A percentile compares a stretch with the other conserved stretches of the same genome.
phyloP scores from a whole-genome alignment of 2,888 invertebrate species.

The Agrypnus murinus region DNA sequence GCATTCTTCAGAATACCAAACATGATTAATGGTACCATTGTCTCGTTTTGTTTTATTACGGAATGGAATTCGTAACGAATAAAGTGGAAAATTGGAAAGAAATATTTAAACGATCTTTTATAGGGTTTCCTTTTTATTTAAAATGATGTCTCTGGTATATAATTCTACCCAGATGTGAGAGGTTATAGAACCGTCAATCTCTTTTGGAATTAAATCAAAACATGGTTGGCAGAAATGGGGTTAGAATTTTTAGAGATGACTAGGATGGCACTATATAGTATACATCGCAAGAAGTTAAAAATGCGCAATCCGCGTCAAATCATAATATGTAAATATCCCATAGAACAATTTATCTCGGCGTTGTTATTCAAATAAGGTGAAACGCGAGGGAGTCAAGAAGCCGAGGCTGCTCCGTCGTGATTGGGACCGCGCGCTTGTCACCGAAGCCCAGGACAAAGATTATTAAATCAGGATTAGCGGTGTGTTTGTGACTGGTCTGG shows the following conservation, averaged over 20 bases:
- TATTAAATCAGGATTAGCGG: slow-evolving; percentile 72
- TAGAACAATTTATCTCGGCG: slow-evolving; percentile 67
- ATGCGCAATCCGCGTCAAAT: slow-evolving; percentile 62
- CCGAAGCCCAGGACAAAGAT: slow-evolving; percentile 67
- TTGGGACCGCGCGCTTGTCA: slow-evolving; percentile 72
- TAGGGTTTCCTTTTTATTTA: not conserved
- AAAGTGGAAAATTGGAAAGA: slow-evolving; percentile 41
- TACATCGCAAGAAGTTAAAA: slow-evolving; percentile 54
- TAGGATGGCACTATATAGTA: not conserved
- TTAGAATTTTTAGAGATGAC: slow-evolving; percentile 1
- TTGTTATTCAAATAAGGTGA: slow-evolving; percentile 66
- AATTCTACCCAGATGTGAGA: no score
- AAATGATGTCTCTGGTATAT: slow-evolving; percentile 12
- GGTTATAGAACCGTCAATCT: slow-evolving; percentile 14
- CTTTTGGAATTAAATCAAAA: slow-evolving; percentile 33
- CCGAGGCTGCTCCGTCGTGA: slow-evolving; percentile 77
- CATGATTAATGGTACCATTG: slow-evolving; percentile 54
- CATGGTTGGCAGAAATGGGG: slow-evolving; percentile 7
- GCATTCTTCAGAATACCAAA: slow-evolving; percentile 54
- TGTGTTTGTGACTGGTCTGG: slow-evolving; percentile 67
- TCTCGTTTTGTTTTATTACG: slow-evolving; percentile 53
- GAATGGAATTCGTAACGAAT: slow-evolving; percentile 50
- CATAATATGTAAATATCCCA: slow-evolving; percentile 65
- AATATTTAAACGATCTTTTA: no score
- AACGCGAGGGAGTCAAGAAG: slow-evolving; percentile 62